A percentile compares a stretch with the other conserved stretches of the same genome.
Evolutionary conservation across 1,140 invertebrate species (phyloP).

Genomic region (Araneus ventricosus): DNA sequence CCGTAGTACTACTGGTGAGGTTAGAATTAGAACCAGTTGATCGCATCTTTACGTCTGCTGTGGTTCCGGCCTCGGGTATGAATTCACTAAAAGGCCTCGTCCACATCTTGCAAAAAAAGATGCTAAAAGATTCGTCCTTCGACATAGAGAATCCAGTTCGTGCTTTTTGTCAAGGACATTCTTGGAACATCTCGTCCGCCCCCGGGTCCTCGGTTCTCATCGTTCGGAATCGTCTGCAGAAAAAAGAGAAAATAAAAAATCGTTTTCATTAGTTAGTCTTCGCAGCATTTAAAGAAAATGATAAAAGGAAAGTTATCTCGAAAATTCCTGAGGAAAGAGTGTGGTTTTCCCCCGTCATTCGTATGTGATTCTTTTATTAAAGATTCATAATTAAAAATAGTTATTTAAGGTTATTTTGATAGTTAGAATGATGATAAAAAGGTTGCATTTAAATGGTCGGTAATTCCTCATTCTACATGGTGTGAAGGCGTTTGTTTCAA

Average conservation of each 20-base stretch:
- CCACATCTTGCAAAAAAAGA: neutral
- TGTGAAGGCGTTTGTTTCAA: neutral
- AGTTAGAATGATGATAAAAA: neutral
- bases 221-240: constrained; percentile 4
- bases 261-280: neutral
- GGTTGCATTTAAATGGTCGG: neutral
- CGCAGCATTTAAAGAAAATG: neutral
- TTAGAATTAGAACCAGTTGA: constrained; percentile 23
- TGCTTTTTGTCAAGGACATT: constrained; percentile 13
- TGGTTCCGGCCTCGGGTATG: constrained; percentile 1
- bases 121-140: constrained; percentile 20
- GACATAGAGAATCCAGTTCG: constrained; percentile 11
- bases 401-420: neutral
- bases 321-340: neutral
- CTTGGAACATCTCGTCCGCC: neutral
- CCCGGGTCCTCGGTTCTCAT: constrained; percentile 24
- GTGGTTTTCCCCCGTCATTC: neutral
- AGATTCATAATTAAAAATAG: neutral
- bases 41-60: neutral
- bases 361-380: neutral
- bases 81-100: neutral
- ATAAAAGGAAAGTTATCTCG: neutral
- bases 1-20: constrained; percentile 2
- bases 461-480: neutral
- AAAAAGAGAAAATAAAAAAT: neutral